Percentiles rank a stretch among this genome's conserved stretches.
Evolutionary conservation across 2,797 vertebrate genomes (phyloP).

Genomic region (Pseudochirops cupreus): DNA sequence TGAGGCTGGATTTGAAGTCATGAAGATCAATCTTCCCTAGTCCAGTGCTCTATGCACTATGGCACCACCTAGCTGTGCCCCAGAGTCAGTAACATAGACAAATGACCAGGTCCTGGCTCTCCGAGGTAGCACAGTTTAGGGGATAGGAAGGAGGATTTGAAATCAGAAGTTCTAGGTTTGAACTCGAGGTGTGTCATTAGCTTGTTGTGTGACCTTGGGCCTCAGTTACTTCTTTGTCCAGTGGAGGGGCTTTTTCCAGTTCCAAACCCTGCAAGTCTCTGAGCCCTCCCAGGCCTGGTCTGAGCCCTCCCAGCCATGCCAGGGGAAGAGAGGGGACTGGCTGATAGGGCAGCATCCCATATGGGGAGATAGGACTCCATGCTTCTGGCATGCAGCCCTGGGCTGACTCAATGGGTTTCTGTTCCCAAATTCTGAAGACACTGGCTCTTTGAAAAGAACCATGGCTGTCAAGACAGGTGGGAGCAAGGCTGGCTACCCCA

Average conservation of each 20-base stretch:
- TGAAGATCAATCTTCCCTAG: neutral
- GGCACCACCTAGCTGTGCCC: neutral
- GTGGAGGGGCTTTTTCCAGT: neutral
- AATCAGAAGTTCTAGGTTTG: neutral
- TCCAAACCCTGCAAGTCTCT: neutral
- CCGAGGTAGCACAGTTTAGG: neutral
- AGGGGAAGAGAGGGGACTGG: neutral
- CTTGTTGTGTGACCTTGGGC: neutral
- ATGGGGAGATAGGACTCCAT: neutral
- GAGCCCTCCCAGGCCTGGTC: neutral
- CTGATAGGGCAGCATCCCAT: neutral
- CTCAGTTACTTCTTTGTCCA: neutral
- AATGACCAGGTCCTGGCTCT: neutral
- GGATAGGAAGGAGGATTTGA: neutral
- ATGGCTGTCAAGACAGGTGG: slow-evolving; percentile 84
- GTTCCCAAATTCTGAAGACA: slow-evolving; percentile 73
- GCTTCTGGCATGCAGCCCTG: neutral
- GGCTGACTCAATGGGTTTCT: neutral
- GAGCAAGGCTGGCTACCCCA: slow-evolving; percentile 74
- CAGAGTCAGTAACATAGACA: neutral
- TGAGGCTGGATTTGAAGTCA: neutral
- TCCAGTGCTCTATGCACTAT: neutral
- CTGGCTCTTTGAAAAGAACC: slow-evolving; percentile 83
- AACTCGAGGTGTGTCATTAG: neutral
- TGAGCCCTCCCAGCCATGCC: neutral